Base-by-base conservation (phyloP, 2,888 invertebrate species). In the Sthenelais limicola region DNA sequence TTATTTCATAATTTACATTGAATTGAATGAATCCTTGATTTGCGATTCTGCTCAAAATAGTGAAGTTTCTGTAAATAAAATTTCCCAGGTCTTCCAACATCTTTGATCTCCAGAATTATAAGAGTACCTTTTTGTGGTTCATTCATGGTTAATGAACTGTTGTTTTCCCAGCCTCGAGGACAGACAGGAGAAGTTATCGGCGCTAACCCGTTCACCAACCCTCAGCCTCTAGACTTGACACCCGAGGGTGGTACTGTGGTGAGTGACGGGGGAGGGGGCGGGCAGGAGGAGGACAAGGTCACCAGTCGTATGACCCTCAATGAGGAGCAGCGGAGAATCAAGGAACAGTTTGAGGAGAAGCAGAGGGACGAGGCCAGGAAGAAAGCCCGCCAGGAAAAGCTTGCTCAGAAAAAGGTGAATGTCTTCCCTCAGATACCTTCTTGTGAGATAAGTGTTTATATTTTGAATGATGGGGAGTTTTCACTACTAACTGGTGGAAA, bases 291-390 rank as follows among this genome's bases (percentile, higher is more conserved):
- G 35, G 82, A 83, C 33, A 72, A 74, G 0, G 77, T 85, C 18
- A 77, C 82, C 30, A 84, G 84, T 54, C 79, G 85, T 21, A 73
- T 81, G 35, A 81, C 81, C 67, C 69, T 84, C 76, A 82, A 73
- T 72, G 82, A 83, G 9, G 78, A 82, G 28, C 85, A 85, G 76
- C 78, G 82, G 32, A 33, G 48, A 43, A 68, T 73, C n/a, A 77
- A 73, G 49, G 33, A 73, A 2, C 18, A 67, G 15, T 78, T 73
- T 67, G 75, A 77, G 51, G 76, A 74, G 49, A 76, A 77, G 35
- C 76, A 78, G 69, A 52, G 77, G n/a, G 56, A 68, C 5, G 76
- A 78, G 38, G 77, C 75, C 12, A 35, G 58, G 51, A 72, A 73
- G 24, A 26, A 38, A 21, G 74, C 71, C 12, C 32, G 47, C 49